Base-by-base conservation (phyloP, 2,797 vertebrate genomes). In the Falco naumanni region DNA sequence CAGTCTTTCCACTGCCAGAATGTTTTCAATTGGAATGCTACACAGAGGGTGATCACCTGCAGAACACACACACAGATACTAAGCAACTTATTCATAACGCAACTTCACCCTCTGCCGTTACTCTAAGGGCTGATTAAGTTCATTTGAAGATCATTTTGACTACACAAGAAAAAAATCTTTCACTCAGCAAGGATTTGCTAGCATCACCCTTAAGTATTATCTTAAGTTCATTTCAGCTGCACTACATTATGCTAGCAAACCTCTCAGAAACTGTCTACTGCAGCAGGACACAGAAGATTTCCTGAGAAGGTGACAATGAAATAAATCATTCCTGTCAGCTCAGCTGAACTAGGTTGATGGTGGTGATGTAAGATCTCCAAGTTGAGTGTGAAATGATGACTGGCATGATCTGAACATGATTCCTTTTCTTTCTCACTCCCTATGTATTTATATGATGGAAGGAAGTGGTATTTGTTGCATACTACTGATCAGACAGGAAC, bases 11-110 rank as follows among this genome's bases (percentile, higher is more conserved):
- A 99, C 99, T 12, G 99, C 99, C 97, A 99, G 97, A 96, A 99
- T 99, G 97, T 99, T 99, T 97, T 99, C 99, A 86, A 99, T 99
- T 68, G 99, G 99, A 97, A 99, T 99, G 97, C 98, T 99, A 97
- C 98, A 99, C 53, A 99, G 98, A 57, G 99, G 99, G 39, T 98
- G 98, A 97, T 99, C 99, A 93, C 98, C 99, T 99, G 97, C 77
- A 64, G 59, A 82, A 94, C 43, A 96, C 37, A 88, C 25, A 95
- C 24, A 69, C 2, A 63, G 50, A 90, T 81, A 87, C 83, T 86
- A 71, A 90, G 66, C 75, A 78, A 71, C 43, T 61, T 53, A 70
- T 31, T 90, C 65, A 78, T 17, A 89, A 71, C 6, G 86, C 47
- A 65, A 4, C 53, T 91, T 93, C 50, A 77, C 21, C 45, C 72